Conservation (phyloP, 2,888 invertebrate genomes). For the Melipona bicolor region DNA sequence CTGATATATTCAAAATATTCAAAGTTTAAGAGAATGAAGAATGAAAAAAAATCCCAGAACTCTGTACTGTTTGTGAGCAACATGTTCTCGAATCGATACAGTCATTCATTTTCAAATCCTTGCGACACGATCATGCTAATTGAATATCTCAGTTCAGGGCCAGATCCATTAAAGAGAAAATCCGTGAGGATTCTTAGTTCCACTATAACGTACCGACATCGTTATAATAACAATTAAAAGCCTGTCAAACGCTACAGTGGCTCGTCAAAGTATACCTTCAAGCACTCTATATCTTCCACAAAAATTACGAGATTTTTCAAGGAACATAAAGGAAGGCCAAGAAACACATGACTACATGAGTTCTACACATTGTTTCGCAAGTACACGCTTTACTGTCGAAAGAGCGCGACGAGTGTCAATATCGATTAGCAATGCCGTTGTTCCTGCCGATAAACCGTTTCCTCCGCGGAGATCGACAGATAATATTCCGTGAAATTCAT, state of each 20-base stretch:
- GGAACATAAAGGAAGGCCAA: background rate
- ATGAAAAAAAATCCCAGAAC: background rate
- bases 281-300: background rate
- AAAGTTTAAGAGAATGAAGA: background rate
- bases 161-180: background rate
- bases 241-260: background rate
- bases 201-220: background rate
- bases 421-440: conserved; percentile 4
- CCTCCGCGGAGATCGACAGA: background rate
- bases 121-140: conserved; percentile 9
- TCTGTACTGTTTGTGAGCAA: background rate
- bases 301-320: background rate
- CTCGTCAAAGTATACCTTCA: background rate
- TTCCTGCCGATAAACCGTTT: conserved; percentile 15
- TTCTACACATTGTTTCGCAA: conserved; percentile 25
- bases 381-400: background rate
- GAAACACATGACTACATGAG: background rate
- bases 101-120: background rate
- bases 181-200: background rate
- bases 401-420: conserved; percentile 31
- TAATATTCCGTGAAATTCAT: conserved; percentile 7
- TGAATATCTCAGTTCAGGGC: background rate
- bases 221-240: conserved; percentile 6
- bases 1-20: too few species aligned
- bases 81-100: background rate